Evolutionary conservation across 2,888 invertebrate species (phyloP).

Genomic region (Agonopterix subpropinquella): DNA sequence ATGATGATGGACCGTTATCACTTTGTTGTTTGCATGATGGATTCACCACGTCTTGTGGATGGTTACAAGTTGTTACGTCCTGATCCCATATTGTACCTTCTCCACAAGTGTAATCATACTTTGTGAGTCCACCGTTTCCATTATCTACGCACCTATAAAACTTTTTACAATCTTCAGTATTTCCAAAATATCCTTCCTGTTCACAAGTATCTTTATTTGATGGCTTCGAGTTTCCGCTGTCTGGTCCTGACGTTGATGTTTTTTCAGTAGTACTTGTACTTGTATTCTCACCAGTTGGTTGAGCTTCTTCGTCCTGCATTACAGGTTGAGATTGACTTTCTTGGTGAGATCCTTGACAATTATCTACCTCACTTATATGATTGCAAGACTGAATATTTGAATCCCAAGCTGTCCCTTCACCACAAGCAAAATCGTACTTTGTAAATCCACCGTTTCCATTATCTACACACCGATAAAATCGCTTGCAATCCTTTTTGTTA

Average conservation of each 20-base stretch:
- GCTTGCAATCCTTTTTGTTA: slow-evolving; percentile 59
- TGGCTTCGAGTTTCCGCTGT: slow-evolving; percentile 16
- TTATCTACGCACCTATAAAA: slow-evolving; percentile 81
- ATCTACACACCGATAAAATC: slow-evolving; percentile 68
- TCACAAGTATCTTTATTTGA: slow-evolving; percentile 50
- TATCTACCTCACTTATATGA: slow-evolving; percentile 63
- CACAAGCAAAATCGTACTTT: slow-evolving; percentile 74
- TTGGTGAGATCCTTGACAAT: slow-evolving; percentile 26
- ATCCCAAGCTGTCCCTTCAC: slow-evolving; percentile 77
- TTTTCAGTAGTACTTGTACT: slow-evolving; percentile 16
- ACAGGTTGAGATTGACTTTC: slow-evolving; percentile 23
- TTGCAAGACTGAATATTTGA: slow-evolving; percentile 68
- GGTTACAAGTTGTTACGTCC: slow-evolving; percentile 60
- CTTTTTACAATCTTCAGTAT: slow-evolving; percentile 76
- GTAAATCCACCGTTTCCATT: slow-evolving; percentile 58
- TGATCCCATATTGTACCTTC: slow-evolving; percentile 84
- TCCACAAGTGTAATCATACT: slow-evolving; percentile 79
- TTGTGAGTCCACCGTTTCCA: slow-evolving; percentile 74
- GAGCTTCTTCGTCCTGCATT: slow-evolving; percentile 28
- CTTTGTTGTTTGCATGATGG: slow-evolving; percentile 39
- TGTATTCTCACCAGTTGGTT: slow-evolving; percentile 18
- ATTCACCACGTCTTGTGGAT: slow-evolving; percentile 54
- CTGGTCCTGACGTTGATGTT: slow-evolving; percentile 19
- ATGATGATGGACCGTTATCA: slow-evolving; percentile 16
- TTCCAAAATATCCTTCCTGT: slow-evolving; percentile 78